These are phyloP conservation scores for Asobara japonica DNA, from an alignment of 1,140 invertebrate species.

Conservation along the genomic window DNA sequence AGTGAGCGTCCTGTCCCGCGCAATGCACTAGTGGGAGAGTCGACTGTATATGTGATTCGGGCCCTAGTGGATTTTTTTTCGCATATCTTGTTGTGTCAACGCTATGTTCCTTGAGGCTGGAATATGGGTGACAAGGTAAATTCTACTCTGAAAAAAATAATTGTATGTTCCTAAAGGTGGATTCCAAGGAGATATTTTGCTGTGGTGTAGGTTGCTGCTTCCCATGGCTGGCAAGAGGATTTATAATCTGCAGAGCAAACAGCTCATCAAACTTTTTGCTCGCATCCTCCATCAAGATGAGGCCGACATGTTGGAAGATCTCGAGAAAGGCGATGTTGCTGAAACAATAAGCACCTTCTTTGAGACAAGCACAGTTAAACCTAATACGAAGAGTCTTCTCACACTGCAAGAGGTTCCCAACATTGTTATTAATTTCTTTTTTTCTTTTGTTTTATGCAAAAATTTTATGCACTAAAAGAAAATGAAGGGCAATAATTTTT, in stretches of 20 bases:
- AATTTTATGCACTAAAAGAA: too few relatives aligned
- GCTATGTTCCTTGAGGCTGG: too few relatives aligned
- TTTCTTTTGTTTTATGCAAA: background rate
- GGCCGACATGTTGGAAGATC: constrained; percentile 84
- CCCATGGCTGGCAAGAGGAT: constrained; percentile 84
- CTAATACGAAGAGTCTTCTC: constrained; percentile 76
- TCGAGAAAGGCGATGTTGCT: constrained; percentile 90
- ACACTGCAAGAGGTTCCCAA: constrained; percentile 78
- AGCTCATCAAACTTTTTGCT: constrained; percentile 89
- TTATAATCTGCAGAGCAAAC: constrained; percentile 93
- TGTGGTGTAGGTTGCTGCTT: constrained; percentile 88
- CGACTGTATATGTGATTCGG: too few relatives aligned
- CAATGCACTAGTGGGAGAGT: too few relatives aligned
- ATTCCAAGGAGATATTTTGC: constrained; percentile 80
- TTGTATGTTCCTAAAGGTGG: constrained; percentile 60
- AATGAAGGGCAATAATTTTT: too few relatives aligned
- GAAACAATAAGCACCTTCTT: constrained; percentile 88
- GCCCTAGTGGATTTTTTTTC: too few relatives aligned
- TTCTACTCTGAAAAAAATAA: background rate
- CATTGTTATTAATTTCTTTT: background rate
- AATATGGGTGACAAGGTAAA: background rate
- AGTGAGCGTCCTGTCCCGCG: too few relatives aligned
- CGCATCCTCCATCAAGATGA: constrained; percentile 79
- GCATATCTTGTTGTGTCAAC: too few relatives aligned
- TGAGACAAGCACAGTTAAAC: constrained; percentile 71